Evolutionary conservation across 2,113 vertebrate genomes (phyloP), one percentile per base, ranked within the genome.

Genomic region (Aspiorhynchus laticeps): DNA sequence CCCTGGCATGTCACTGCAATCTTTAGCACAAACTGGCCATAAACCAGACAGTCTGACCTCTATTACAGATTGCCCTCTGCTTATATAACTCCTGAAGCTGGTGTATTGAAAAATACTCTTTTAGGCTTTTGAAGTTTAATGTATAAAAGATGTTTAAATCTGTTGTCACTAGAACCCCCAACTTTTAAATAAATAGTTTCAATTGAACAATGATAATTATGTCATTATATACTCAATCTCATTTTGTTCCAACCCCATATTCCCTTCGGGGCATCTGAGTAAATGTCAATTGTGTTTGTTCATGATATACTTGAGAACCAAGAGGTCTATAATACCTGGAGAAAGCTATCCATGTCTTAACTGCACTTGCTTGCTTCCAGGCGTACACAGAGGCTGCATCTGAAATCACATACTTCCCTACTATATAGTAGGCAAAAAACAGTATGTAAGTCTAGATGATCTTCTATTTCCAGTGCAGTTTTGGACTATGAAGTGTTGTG

Each of bases 1-100:
- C 73, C 31, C 80, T 26, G 56, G 59, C 79, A 48, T 65, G 43
- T 77, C 46, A 84, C 26, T 61, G 61, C 14, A 59, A 43, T 38
- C 86, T 83, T 75, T 38, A 56, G 33, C 43, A 77, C 33, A 77
- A 74, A 81, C 85, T 86, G 51, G 41, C 73, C 59, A 53, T 51
- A 65, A 24, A 48, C 80, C 43, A 69, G 80, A 63, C 80, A 83
- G 61, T 51, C 79, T 75, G 67, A 82, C 69, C 80, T 69, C 41
- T 59, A 76, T 41, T 59, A 74, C 46, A 56, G 69, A 84, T 59
- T 28, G 33, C 69, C 48, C 83, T 75, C 83, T 59, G 11, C 65
- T 74, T 41, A 74, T 59, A 41, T 17, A 84, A 74, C 65, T 74
- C 31, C 19, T 7, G 15, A 59, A 59, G 21, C 48, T 28, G 31